These are phyloP conservation scores for Hippoglossus stenolepis DNA, from an alignment of 2,113 vertebrate genomes.

Conservation along the genomic window DNA sequence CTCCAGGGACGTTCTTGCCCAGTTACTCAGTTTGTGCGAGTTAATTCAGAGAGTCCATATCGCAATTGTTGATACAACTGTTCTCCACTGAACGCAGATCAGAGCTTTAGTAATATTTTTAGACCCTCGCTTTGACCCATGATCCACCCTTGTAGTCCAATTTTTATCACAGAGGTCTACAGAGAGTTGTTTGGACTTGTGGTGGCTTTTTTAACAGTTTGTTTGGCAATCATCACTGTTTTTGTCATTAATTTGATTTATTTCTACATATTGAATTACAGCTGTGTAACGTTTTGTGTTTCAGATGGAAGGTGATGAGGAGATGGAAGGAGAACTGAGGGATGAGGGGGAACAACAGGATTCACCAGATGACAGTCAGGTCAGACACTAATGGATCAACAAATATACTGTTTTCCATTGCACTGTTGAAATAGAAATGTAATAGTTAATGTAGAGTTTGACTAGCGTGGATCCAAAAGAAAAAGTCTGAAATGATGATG, in stretches of 20 bases:
- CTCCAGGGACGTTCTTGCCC: no score
- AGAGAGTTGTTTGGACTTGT: no score
- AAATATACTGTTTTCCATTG: neutral
- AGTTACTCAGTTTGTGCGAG: no score
- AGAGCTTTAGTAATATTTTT: no score
- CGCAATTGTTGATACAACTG: no score
- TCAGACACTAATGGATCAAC: slow-evolving; percentile 28
- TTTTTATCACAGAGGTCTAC: no score
- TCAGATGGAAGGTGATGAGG: slow-evolving; percentile 72
- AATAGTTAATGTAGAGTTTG: neutral
- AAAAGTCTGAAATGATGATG: no score
- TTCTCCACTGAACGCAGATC: no score
- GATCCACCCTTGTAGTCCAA: no score
- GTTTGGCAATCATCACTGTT: neutral
- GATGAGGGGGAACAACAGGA: slow-evolving; percentile 53
- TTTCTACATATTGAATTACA: neutral
- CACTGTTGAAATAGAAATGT: neutral
- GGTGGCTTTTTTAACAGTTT: no score
- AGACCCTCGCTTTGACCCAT: no score
- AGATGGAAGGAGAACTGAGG: slow-evolving; percentile 65
- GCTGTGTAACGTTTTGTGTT: neutral
- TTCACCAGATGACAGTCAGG: slow-evolving; percentile 72
- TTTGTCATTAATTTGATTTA: neutral
- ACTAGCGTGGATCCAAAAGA: neutral
- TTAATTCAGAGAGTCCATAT: no score